These are phyloP conservation scores for Nezara viridula DNA, from an alignment of 2,888 invertebrate genomes.

Conservation along the genomic window DNA sequence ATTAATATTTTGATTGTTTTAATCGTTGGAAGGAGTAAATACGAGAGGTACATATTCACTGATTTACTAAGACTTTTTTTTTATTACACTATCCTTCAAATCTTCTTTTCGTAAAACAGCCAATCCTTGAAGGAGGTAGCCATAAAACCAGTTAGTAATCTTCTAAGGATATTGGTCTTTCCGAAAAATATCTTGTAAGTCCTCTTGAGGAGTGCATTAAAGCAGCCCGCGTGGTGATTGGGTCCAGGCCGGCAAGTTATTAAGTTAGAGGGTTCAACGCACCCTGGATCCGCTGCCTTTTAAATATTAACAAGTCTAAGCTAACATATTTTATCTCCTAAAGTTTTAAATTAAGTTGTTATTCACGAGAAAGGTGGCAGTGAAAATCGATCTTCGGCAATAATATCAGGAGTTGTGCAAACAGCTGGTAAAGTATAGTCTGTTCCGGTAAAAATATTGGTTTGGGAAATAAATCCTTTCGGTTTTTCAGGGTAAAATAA, in stretches of 20 bases:
- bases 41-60: no score
- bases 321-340: slow-evolving; percentile 14
- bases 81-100: not conserved
- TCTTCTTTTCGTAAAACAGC: not conserved
- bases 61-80: not conserved
- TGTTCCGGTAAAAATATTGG: not conserved
- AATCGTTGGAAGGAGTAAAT: no score
- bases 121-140: not conserved
- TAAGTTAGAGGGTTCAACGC: not conserved
- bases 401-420: not conserved
- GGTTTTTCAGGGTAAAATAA: no score
- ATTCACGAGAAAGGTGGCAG: not conserved
- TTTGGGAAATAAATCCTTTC: no score
- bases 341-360: slow-evolving; percentile 27
- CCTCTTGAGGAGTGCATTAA: not conserved
- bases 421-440: not conserved
- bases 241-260: not conserved
- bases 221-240: not conserved
- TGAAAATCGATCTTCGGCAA: not conserved
- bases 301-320: slow-evolving; percentile 27
- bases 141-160: not conserved
- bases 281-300: not conserved
- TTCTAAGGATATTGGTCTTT: not conserved
- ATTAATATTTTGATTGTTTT: no score
- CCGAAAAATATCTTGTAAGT: not conserved